phyloP scores from a whole-genome alignment of 2,888 invertebrate species.

The Diarsia rubi region DNA sequence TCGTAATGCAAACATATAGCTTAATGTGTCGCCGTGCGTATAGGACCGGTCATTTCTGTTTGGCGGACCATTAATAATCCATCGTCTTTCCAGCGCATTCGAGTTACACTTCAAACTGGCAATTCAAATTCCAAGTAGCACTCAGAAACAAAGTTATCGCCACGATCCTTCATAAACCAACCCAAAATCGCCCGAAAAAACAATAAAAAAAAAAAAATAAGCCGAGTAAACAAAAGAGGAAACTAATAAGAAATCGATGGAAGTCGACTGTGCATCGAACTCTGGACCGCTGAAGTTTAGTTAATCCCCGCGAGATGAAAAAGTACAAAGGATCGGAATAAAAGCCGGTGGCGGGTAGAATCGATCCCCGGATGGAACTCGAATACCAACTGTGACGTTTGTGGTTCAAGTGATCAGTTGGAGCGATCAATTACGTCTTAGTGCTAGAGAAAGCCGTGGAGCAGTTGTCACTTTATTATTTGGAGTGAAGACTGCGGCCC shows the following conservation, averaged over 20 bases:
- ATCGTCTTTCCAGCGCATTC: background rate
- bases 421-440: constrained; percentile 63
- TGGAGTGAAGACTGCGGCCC: constrained; percentile 9
- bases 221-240: constrained; percentile 72
- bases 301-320: constrained; percentile 88
- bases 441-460: constrained; percentile 42
- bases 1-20: too few relatives aligned
- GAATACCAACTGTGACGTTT: constrained; percentile 76
- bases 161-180: constrained; percentile 40
- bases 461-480: constrained; percentile 54
- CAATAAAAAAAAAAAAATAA: constrained; percentile 56
- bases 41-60: background rate
- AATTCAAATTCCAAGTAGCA: constrained; percentile 25
- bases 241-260: constrained; percentile 78
- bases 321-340: constrained; percentile 84
- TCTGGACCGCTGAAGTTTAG: constrained; percentile 78
- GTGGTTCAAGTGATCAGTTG: constrained; percentile 64
- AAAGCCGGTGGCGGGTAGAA: constrained; percentile 79
- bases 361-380: constrained; percentile 81
- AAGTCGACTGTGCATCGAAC: constrained; percentile 73
- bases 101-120: constrained; percentile 10
- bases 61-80: background rate
- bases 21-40: background rate
- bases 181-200: constrained; percentile 38
- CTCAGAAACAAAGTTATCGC: constrained; percentile 36